Evolutionary conservation across 92 coral and sea anemone genomes (phyloP).

Genomic region (Scolanthus callimorphus): DNA sequence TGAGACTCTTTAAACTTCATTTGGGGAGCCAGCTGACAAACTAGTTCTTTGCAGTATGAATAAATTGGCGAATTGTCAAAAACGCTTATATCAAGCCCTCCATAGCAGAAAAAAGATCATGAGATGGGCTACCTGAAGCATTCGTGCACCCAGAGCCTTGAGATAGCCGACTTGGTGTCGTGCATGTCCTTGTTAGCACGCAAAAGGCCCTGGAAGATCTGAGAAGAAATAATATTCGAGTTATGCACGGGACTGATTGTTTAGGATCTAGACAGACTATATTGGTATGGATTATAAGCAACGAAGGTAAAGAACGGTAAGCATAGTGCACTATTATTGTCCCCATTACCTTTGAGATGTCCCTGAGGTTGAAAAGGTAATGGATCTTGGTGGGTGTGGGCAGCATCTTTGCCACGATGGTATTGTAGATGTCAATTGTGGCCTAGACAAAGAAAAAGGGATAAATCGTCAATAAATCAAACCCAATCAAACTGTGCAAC

Average conservation of each 20-base stretch:
- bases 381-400: constrained; percentile 99
- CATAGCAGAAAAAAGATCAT: no score
- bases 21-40: no score
- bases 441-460: constrained; percentile 42
- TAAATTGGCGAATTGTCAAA: no score
- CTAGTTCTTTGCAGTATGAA: no score
- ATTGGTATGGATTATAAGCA: no score
- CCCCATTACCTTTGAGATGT: constrained; percentile 97
- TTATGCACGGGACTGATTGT: not conserved
- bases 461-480: not conserved
- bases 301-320: no score
- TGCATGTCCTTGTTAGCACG: constrained; percentile 96
- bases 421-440: constrained; percentile 93
- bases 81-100: no score
- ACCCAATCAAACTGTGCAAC: not conserved
- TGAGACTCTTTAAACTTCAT: no score
- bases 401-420: constrained; percentile 91
- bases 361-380: constrained; percentile 92
- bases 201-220: constrained; percentile 96
- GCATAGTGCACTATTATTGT: no score
- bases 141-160: constrained; percentile 98
- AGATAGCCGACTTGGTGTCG: constrained; percentile 90
- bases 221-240: not conserved
- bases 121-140: constrained; percentile 87
- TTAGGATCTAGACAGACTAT: no score